Base-by-base conservation (phyloP, 2,797 vertebrate species). In the Poeciliopsis turneri region DNA sequence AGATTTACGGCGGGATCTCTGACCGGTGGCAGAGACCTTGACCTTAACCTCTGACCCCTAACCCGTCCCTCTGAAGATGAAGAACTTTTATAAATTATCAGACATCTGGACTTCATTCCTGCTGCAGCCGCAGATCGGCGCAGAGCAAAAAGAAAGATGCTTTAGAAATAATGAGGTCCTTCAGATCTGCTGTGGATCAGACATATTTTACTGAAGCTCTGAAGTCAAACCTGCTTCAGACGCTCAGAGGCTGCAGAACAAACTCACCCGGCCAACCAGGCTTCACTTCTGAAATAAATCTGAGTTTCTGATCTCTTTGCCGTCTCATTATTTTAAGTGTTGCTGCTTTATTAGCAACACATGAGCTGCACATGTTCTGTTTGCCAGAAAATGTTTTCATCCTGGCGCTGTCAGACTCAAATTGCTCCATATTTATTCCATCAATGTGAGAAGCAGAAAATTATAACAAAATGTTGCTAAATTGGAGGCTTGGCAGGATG, bases 341-440 rank as follows among this genome's bases (percentile, higher is more conserved):
- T 8, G 18, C 55, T 64, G 47, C 55, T 70, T 28, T 13, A 15
- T 64, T 72, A 33, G 9, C 30, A 16, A 9, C 70, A 68, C 61
- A 82, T 70, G 8, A 55, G 72, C 76, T 61, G 33, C 76, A 69
- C 49, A 64, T 64, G 18, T 76, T 47, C 39, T 69, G 47, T 74
- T 77, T 68, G 45, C 45, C 55, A 33, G 57, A 12, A 5, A 30
- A 70, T 75, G 72, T 72, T 75, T 78, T 66, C 28, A 16, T 64
- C 16, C 55, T 72, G 39, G 46, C 39, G 75, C 71, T 82, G 41
- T 69, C 47, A 57, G 20, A 5, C 12, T 39, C 33, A 68, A 74
- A 55, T 47, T 18, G 18, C n/a, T 28, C 33, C 30, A 41, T 9
- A 41, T 69, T 68, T 46, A 57, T 57, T 66, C 15, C 30, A 68